These are phyloP conservation scores for Pogonomyrmex californicus DNA, from an alignment of 1,140 invertebrate species.

Conservation along the genomic window DNA sequence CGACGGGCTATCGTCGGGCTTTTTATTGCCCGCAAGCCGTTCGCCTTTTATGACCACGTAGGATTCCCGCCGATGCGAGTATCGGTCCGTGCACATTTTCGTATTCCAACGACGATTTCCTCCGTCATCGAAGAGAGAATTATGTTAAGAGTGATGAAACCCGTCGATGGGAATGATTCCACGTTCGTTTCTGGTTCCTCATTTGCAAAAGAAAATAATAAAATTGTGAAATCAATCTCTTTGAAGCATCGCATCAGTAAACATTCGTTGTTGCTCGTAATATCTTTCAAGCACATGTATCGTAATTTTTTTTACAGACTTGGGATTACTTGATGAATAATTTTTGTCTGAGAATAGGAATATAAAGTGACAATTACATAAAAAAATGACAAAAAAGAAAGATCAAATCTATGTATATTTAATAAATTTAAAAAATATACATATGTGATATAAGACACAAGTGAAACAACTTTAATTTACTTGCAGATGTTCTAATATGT, in stretches of 20 bases:
- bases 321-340: not conserved
- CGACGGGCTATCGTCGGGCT: not conserved
- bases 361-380: not conserved
- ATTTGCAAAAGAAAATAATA: not conserved
- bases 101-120: not conserved
- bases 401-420: not conserved
- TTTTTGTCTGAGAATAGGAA: not conserved
- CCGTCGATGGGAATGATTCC: not conserved
- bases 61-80: not conserved
- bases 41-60: slow-evolving; percentile 19
- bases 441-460: not conserved
- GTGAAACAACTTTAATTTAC: not conserved
- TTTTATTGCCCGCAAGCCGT: slow-evolving; percentile 32
- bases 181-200: not conserved
- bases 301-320: not conserved
- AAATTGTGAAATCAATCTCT: not conserved
- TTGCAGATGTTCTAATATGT: not conserved
- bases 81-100: slow-evolving; percentile 9
- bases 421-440: not conserved
- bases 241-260: not conserved
- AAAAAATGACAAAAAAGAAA: not conserved
- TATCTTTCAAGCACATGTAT: not conserved
- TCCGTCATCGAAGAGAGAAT: not conserved
- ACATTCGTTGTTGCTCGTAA: not conserved
- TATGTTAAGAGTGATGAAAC: not conserved